These are phyloP conservation scores for Aurelia coerulea DNA, from an alignment of 30 jellyfish, hydroid and myxozoan species.

Conservation along the genomic window DNA sequence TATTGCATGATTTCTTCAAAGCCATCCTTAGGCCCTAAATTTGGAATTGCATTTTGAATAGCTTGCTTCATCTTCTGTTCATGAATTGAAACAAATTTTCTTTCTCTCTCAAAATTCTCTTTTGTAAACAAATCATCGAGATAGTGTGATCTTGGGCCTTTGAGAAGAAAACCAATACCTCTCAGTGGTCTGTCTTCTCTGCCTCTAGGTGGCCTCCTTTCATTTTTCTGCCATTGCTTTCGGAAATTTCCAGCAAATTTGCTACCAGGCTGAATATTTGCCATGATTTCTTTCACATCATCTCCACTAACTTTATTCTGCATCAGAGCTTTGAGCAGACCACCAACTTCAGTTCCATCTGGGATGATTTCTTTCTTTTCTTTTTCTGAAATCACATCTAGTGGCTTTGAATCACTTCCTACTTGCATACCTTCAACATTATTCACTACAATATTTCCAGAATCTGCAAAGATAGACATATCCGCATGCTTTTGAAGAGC, in stretches of 20 bases:
- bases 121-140: conserved; percentile 12
- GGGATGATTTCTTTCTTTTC: conserved; percentile 26
- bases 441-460: not conserved
- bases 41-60: conserved; percentile 31
- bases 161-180: not conserved
- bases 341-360: conserved; percentile 66
- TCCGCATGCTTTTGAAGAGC: conserved; percentile 53
- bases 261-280: conserved; percentile 26
- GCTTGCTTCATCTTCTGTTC: conserved; percentile 34
- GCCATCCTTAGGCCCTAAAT: conserved; percentile 78
- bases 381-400: not conserved
- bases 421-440: not conserved
- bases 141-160: conserved; percentile 47
- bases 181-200: conserved; percentile 1
- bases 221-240: not conserved
- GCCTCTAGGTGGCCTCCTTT: not conserved
- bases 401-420: not conserved
- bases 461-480: not conserved
- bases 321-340: conserved; percentile 42
- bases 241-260: not conserved
- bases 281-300: conserved; percentile 44
- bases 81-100: conserved; percentile 50
- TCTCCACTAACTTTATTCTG: conserved; percentile 14
- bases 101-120: not conserved
- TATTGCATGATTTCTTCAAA: conserved; percentile 78